Base-by-base conservation (phyloP, 1,140 invertebrate species). In the Caerostris darwini region DNA sequence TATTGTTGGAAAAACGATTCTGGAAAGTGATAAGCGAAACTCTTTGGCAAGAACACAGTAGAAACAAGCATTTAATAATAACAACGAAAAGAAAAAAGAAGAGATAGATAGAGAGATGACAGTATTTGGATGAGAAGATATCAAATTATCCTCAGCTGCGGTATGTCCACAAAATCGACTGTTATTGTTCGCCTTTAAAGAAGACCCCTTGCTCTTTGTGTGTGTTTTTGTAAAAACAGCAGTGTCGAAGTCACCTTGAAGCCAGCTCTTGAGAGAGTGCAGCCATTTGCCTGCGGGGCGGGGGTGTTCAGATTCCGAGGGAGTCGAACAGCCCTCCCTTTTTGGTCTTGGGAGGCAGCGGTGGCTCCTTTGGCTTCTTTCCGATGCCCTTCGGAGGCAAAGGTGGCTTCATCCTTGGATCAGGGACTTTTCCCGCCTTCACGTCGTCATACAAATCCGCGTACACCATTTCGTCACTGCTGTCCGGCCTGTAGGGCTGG, bases 391-490 rank as follows among this genome's bases (percentile, higher is more conserved):
- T 95, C 12, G 95, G 95, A 12, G 95, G 95, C 88, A 95, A 91
- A 34, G 94, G 92, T 14, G 95, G 95, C 34, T 95, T 95, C 64
- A 94, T 94, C 19, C 95, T 95, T 56, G 95, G 95, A 88, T 95
- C 95, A 8, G 95, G 94, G 34, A 95, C 92, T 77, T 95, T 95
- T 50, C 95, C 95, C 64, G 71, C 58, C 94, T 95, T 95, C 3
- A 95, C 94, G 59, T 95, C 95, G 81, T 95, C 95, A 87, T 95
- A 95, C 81, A 95, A 57, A 61, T 95, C 95, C 19, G 95, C 95
- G 67, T 95, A 95, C 6, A 95, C 86, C 89, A 95, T 86, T 86
- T 95, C 95, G 54, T 95, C 95, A 94, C 91, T 95, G 90, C 94
- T 90, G 92, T 95, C 95, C 71, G 85, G 93, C 85, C 88, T 87